Conservation (phyloP, 2,113 vertebrate species). For the Casuarius casuarius region DNA sequence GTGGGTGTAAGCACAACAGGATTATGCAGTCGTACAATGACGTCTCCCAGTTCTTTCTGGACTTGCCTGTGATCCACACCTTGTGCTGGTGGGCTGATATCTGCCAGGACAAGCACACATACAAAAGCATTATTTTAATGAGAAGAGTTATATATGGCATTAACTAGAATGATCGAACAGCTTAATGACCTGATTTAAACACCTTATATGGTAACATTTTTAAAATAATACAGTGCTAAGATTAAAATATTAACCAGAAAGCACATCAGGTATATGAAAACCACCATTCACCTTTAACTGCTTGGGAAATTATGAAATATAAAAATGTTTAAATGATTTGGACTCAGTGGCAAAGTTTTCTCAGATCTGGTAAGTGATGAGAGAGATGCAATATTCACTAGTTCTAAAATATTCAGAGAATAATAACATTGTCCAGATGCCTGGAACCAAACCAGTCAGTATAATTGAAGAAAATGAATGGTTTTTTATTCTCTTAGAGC, state of each 20-base stretch:
- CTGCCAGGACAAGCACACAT: conserved; percentile 68
- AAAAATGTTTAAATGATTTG: background rate
- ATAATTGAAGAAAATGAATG: conserved; percentile 33
- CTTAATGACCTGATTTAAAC: background rate
- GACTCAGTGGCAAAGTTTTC: background rate
- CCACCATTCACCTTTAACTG: background rate
- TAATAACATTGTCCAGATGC: background rate
- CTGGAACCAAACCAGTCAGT: background rate
- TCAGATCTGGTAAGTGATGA: background rate
- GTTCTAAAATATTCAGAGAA: background rate
- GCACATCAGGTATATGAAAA: background rate
- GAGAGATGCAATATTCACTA: background rate
- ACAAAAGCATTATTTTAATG: background rate
- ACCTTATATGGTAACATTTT: background rate
- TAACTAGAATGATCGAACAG: background rate
- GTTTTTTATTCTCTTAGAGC: background rate
- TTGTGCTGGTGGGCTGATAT: conserved; percentile 97
- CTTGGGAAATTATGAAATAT: background rate
- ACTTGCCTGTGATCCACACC: conserved; percentile 98
- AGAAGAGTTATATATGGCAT: background rate
- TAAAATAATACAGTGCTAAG: background rate
- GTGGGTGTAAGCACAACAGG: conserved; percentile 93
- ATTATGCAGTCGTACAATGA: conserved; percentile 92
- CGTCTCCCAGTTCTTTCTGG: conserved; percentile 96
- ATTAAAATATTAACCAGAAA: background rate